A percentile compares a stretch with the other conserved stretches of the same genome.
phyloP scores from a whole-genome alignment of 2,888 invertebrate genomes.

The Pardosa pseudoannulata region DNA sequence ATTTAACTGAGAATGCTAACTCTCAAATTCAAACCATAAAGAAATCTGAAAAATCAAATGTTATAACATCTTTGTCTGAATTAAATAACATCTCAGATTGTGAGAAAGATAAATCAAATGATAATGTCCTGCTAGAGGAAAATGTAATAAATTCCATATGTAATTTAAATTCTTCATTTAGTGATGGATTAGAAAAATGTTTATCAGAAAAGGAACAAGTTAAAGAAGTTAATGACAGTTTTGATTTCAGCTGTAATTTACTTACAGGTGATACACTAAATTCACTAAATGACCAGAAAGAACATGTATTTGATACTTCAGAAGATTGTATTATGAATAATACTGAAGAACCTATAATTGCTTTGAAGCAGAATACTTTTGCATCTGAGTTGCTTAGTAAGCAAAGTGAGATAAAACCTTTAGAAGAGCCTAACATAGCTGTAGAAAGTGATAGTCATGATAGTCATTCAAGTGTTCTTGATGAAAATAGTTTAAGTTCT shows the following conservation, averaged over 20 bases:
- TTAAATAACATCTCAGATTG: background rate
- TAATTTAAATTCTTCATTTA: background rate
- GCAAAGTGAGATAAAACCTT: background rate
- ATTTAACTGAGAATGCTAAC: background rate
- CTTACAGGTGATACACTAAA: background rate
- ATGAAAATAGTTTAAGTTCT: slow-evolving; percentile 59
- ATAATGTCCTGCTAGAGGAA: background rate
- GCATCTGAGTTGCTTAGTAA: background rate
- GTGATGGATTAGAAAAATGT: background rate
- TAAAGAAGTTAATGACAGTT: background rate
- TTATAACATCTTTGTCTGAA: too few species aligned
- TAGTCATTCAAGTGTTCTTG: slow-evolving; percentile 55
- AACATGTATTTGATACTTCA: background rate
- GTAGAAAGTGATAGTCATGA: slow-evolving; percentile 39
- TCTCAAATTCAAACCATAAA: background rate
- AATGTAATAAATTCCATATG: background rate
- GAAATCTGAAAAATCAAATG: background rate
- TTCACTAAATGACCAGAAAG: background rate
- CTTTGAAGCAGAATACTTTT: background rate
- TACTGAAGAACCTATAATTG: background rate
- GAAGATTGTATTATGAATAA: background rate
- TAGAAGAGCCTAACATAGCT: background rate
- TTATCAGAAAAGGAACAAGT: background rate
- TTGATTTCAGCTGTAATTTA: background rate
- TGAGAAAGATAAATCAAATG: background rate